phyloP scores from a whole-genome alignment of 1,140 invertebrate species.

The Nephila pilipes region DNA sequence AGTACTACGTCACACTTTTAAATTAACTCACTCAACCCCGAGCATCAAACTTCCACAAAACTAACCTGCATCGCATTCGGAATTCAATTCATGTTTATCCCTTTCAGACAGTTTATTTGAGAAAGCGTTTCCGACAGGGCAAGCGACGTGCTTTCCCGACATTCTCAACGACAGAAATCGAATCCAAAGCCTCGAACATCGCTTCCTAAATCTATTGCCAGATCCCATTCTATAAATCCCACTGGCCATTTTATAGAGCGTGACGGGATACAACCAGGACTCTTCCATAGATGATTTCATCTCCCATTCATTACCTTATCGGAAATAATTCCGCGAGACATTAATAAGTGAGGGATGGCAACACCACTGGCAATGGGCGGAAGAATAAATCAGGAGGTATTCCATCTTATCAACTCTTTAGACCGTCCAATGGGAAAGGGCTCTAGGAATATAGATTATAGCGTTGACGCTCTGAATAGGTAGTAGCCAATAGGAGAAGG shows the following conservation, averaged over 20 bases:
- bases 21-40: no score
- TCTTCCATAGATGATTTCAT: background rate
- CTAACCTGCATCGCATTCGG: no score
- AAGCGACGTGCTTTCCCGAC: background rate
- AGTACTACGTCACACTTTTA: no score
- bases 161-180: background rate
- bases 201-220: constrained; percentile 5
- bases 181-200: constrained; percentile 17
- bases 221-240: background rate
- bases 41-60: no score
- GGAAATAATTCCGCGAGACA: background rate
- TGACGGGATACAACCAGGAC: background rate
- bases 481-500: background rate
- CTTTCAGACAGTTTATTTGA: background rate
- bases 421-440: background rate
- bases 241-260: background rate
- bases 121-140: background rate
- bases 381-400: constrained; percentile 14
- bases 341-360: background rate
- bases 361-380: background rate
- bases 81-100: background rate
- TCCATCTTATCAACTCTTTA: constrained; percentile 20
- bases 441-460: background rate
- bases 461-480: background rate
- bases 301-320: constrained; percentile 1